Percentiles rank a stretch among this genome's conserved stretches.
Conservation (phyloP, 2,113 vertebrate species). For the Anthoscopus minutus region DNA sequence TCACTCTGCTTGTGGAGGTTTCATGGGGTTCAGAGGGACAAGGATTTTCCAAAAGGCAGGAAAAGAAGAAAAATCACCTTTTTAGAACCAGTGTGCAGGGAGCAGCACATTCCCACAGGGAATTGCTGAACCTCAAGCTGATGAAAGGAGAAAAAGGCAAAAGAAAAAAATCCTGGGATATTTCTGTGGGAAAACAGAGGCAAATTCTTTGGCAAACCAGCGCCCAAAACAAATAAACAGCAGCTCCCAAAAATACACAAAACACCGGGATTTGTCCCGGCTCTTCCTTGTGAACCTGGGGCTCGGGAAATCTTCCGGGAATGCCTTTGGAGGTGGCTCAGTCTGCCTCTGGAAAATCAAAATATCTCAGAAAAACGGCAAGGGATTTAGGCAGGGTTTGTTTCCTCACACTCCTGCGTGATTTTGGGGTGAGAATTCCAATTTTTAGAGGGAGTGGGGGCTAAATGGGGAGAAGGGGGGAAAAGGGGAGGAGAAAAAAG, state of each 20-base stretch:
- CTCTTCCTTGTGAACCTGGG: not conserved
- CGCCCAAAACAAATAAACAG: not conserved
- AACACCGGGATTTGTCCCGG: not conserved
- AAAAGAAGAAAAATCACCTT: not conserved
- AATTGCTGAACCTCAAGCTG: not conserved
- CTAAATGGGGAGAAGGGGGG: accelerated
- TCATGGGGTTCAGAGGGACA: not conserved
- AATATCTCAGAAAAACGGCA: not conserved
- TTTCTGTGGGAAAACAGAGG: not conserved
- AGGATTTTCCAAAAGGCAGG: not conserved
- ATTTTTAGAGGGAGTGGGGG: not conserved
- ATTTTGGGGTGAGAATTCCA: accelerated
- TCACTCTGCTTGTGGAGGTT: accelerated
- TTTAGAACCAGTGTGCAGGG: accelerated
- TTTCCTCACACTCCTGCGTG: accelerated
- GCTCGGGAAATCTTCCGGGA: not conserved
- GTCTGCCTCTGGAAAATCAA: not conserved
- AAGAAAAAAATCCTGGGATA: not conserved
- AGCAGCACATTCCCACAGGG: accelerated
- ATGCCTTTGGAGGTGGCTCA: accelerated
- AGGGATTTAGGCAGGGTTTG: accelerated
- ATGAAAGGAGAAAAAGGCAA: not conserved
- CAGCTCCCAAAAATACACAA: not conserved
- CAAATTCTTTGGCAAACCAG: not conserved
- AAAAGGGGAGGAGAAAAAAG: not conserved